Evolutionary conservation across 2,113 vertebrate genomes (phyloP), one percentile per base, ranked within the genome.

Genomic region (Girardinichthys multiradiatus): DNA sequence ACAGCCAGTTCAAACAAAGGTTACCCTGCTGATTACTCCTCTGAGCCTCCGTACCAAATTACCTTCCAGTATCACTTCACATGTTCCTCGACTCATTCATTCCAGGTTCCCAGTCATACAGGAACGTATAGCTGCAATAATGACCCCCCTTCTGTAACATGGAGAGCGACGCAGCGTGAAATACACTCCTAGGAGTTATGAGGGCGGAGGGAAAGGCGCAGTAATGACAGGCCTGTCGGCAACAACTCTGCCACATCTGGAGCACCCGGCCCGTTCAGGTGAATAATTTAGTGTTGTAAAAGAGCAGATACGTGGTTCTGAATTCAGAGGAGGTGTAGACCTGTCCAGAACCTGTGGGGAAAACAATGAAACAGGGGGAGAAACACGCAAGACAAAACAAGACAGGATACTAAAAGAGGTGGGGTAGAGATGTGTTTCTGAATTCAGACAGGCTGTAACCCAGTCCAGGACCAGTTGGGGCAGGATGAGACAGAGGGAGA

Each of bases 261-360:
- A 76, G 70, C 33, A 82, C 62, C 33, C n/a, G 19, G 76, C 81
- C 84, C 62, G 70, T 68, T 14, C 63, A 70, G 86, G 82, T 91
- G 88, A 92, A 92, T 91, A 76, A 91, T 92, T 92, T 76, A 92
- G 79, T 64, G 81, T n/a, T 86, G 81, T 76, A 83, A 75, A 76
- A 81, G 60, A 88, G 87, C 78, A 76, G 72, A 88, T 79, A 72
- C 76, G 27, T 72, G 84, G 85, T 35, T 61, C 15, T 35, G 86
- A 72, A 86, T 91, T 61, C 79, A 77, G 69, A 84, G 19, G 27
- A 79, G 42, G 27, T 45, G 62, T 27, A 26, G 72, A 39, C 35
- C 33, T 17, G 0, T 19, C 3, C 57, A 12, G 33, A 29, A 37
- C 15, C 30, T 5, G 62, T 14, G 15, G 35, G 64, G n/a, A 31